A percentile compares a stretch with the other conserved stretches of the same genome.
phyloP scores from a whole-genome alignment of 2,888 invertebrate genomes.

The Machimus atricapillus region DNA sequence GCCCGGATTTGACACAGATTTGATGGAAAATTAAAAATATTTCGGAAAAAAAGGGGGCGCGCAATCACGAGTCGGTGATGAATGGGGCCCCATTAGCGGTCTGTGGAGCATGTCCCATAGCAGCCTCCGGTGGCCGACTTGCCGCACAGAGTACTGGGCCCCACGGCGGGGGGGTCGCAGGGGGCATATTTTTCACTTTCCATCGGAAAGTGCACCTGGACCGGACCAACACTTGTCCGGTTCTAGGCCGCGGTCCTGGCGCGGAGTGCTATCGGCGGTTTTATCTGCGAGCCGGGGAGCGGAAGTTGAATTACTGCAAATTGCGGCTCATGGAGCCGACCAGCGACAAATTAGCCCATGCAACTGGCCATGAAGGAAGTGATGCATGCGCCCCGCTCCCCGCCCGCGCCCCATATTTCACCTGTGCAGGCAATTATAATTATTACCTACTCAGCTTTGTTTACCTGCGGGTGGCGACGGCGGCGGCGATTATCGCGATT shows the following conservation, averaged over 20 bases:
- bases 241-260: neutral
- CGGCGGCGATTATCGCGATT: neutral
- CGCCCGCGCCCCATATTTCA: neutral
- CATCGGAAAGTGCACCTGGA: neutral
- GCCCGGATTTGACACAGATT: constrained; percentile 46
- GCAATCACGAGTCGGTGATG: constrained; percentile 39
- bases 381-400: neutral
- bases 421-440: neutral
- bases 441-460: constrained; percentile 16
- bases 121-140: neutral
- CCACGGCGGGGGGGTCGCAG: neutral
- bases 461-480: neutral
- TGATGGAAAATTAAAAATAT: constrained; percentile 46
- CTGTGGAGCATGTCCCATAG: constrained; percentile 39
- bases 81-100: constrained; percentile 38
- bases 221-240: neutral
- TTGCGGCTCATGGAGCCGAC: neutral
- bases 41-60: neutral
- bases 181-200: constrained; percentile 37
- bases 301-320: constrained; percentile 34
- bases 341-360: constrained; percentile 30
- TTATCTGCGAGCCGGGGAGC: neutral
- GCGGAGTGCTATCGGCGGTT: constrained; percentile 5
- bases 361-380: constrained; percentile 36
- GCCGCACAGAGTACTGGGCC: neutral